These are phyloP conservation scores for Phalacrocorax aristotelis DNA, from an alignment of 2,113 vertebrate genomes.

Conservation along the genomic window DNA sequence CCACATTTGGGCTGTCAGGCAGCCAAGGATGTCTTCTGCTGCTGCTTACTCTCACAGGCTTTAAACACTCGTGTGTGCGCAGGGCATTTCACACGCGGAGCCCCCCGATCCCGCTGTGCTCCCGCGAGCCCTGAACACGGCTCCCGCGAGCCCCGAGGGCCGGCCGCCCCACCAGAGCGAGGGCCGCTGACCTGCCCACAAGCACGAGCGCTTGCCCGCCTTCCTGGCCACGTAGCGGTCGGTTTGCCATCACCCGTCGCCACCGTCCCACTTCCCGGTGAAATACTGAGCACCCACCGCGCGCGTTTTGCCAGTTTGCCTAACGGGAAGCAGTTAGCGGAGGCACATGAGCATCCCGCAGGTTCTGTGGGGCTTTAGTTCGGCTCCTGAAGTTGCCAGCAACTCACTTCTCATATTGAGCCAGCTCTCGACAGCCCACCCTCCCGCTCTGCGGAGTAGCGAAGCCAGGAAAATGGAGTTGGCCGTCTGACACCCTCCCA, in stretches of 20 bases:
- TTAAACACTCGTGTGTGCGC: neutral
- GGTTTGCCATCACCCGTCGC: fast-evolving
- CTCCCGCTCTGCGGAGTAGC: neutral
- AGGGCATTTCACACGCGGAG: neutral
- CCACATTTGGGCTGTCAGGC: neutral
- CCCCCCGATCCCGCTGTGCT: no score
- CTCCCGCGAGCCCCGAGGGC: no score
- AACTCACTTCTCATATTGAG: no score
- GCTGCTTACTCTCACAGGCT: neutral
- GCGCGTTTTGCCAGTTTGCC: fast-evolving
- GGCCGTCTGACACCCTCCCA: neutral
- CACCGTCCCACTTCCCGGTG: fast-evolving
- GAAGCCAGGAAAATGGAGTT: fast-evolving
- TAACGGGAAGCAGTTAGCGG: fast-evolving
- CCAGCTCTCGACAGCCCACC: neutral
- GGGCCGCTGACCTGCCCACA: neutral
- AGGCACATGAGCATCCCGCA: no score
- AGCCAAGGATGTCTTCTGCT: neutral
- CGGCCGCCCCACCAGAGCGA: no score
- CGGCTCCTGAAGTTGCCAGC: neutral
- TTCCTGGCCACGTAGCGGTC: fast-evolving
- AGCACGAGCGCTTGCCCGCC: fast-evolving
- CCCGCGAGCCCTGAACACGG: no score
- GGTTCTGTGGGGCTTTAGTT: no score
- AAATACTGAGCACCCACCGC: fast-evolving